A percentile compares a stretch with the other conserved stretches of the same genome.
Evolutionary conservation across 2,888 invertebrate genomes (phyloP).

Genomic region (Mycalesis mineus): DNA sequence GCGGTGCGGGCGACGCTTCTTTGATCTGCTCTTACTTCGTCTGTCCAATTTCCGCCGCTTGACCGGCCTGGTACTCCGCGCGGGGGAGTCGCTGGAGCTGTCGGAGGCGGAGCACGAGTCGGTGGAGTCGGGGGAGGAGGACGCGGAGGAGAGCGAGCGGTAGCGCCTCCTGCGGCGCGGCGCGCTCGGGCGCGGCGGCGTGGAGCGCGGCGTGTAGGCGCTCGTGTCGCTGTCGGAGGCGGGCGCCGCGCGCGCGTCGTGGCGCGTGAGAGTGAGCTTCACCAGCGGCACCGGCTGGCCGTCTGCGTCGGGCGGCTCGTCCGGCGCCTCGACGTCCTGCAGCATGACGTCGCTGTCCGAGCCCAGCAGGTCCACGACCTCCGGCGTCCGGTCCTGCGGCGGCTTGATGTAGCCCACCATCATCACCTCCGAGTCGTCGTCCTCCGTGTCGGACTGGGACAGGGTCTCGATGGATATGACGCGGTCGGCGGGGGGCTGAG

Average conservation of each 20-base stretch:
- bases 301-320: conserved; percentile 25
- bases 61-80: conserved; percentile 26
- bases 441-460: conserved; percentile 67
- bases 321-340: conserved; percentile 47
- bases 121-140: conserved; percentile 18
- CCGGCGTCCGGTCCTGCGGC: conserved; percentile 81
- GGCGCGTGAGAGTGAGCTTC: conserved; percentile 45
- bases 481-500: conserved; percentile 37
- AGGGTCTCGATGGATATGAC: conserved; percentile 71
- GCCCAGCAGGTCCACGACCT: conserved; percentile 79
- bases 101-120: conserved; percentile 14
- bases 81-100: conserved; percentile 19
- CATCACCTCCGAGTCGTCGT: conserved; percentile 77
- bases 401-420: conserved; percentile 83
- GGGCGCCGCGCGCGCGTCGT: conserved; percentile 24
- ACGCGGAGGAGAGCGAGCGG: conserved; percentile 18
- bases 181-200: too few relatives aligned
- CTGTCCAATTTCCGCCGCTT: conserved; percentile 32
- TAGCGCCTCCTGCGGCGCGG: conserved; percentile 26
- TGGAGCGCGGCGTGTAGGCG: too few relatives aligned
- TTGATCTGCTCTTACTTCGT: conserved; percentile 35
- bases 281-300: conserved; percentile 24
- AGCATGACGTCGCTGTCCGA: conserved; percentile 75
- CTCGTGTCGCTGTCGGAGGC: conserved; percentile 47
- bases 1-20: conserved; percentile 36